These are phyloP conservation scores for Thereva nobilitata DNA, from an alignment of 2,888 invertebrate species.

Conservation along the genomic window DNA sequence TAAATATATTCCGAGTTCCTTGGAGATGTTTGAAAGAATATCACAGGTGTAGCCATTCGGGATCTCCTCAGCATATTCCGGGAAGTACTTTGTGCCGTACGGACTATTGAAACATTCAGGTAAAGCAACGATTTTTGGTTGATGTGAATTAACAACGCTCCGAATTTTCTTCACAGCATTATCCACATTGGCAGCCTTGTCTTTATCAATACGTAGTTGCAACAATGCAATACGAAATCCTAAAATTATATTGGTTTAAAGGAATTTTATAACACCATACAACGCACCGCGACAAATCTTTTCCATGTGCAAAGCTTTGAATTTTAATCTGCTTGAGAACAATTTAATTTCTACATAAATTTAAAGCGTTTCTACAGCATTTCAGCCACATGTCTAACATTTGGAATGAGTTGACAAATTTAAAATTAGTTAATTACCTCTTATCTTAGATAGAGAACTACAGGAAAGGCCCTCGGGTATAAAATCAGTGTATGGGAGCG, in stretches of 20 bases:
- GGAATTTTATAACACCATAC: not conserved
- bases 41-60: slow-evolving; percentile 76
- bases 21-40: slow-evolving; percentile 75
- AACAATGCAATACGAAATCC: slow-evolving; percentile 76
- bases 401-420: too few species aligned
- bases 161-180: slow-evolving; percentile 73
- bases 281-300: too few species aligned
- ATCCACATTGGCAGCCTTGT: slow-evolving; percentile 75
- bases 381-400: too few species aligned
- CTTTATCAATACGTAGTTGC: slow-evolving; percentile 77
- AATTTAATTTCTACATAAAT: too few species aligned
- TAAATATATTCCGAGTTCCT: slow-evolving; percentile 74
- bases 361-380: too few species aligned
- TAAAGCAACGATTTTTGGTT: slow-evolving; percentile 68
- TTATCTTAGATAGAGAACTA: too few species aligned
- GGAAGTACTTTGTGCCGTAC: slow-evolving; percentile 85
- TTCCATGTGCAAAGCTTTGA: too few species aligned
- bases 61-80: slow-evolving; percentile 82
- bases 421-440: too few species aligned
- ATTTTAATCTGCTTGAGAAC: too few species aligned
- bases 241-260: slow-evolving; percentile 47
- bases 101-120: slow-evolving; percentile 96
- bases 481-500: too few species aligned
- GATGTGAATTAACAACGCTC: slow-evolving; percentile 66
- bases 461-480: too few species aligned